phyloP scores from a whole-genome alignment of 2,888 invertebrate genomes.

The Dendrolimus houi region DNA sequence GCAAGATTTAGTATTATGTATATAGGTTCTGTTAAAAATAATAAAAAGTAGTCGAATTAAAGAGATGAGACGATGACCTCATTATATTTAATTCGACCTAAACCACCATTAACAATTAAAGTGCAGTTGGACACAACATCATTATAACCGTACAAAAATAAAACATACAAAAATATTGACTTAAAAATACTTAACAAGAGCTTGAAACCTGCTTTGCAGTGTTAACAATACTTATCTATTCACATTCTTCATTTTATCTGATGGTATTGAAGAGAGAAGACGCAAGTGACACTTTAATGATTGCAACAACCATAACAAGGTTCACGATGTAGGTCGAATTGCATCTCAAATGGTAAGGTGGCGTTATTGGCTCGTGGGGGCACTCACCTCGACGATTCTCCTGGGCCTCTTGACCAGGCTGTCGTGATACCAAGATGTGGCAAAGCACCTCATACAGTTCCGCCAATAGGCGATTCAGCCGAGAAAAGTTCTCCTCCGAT shows the following conservation, averaged over 20 bases:
- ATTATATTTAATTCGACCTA: conserved; percentile 27
- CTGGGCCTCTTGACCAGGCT: conserved; percentile 66
- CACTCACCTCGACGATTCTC: conserved; percentile 72
- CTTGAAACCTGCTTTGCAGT: conserved; percentile 70
- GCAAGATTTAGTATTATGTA: too few relatives aligned
- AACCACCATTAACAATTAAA: conserved; percentile 72
- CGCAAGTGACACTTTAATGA: conserved; percentile 69
- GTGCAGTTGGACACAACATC: conserved; percentile 76
- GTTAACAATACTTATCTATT: conserved; percentile 66
- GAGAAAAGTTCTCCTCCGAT: conserved; percentile 73
- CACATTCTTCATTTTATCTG: conserved; percentile 63
- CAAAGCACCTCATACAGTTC: conserved; percentile 75
- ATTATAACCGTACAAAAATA: conserved; percentile 38
- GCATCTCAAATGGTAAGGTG: conserved; percentile 76
- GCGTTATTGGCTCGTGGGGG: conserved; percentile 66
- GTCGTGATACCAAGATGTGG: conserved; percentile 72
- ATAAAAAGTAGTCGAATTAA: conserved; percentile 32
- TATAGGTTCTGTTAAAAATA: too few relatives aligned
- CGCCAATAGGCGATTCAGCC: conserved; percentile 73
- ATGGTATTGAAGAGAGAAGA: conserved; percentile 72
- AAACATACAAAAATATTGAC: conserved; percentile 51
- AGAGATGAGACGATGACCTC: conserved; percentile 20
- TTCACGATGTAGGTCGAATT: conserved; percentile 76
- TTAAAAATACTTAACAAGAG: conserved; percentile 73
- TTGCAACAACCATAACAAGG: conserved; percentile 71